These are phyloP conservation scores for Andrena chrysosceles DNA, from an alignment of 2,888 invertebrate genomes.

Conservation along the genomic window DNA sequence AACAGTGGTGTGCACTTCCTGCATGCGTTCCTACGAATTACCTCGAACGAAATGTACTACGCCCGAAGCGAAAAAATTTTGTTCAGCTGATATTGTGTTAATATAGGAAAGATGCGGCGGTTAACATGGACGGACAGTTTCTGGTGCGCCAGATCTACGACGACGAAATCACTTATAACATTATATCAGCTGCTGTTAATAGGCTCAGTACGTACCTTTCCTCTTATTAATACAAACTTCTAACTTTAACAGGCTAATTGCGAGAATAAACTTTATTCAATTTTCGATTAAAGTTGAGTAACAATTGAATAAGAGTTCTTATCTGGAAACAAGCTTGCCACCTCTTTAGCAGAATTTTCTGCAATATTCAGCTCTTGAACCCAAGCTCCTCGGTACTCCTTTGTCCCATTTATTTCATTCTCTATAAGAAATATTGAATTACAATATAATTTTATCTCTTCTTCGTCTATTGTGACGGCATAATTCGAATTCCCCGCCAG, in stretches of 20 bases:
- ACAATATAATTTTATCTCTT: not conserved
- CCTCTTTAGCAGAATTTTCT: not conserved
- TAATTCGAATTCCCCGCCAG: not conserved
- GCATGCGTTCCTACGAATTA: not conserved
- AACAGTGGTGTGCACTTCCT: not conserved
- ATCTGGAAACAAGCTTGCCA: too few species aligned
- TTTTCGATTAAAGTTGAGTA: not conserved
- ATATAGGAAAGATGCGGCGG: conserved; percentile 95
- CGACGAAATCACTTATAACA: conserved; percentile 97
- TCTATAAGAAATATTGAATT: not conserved
- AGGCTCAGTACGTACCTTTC: conserved; percentile 91
- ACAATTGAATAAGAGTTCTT: too few species aligned
- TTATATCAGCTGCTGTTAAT: conserved; percentile 96
- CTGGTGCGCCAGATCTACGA: conserved; percentile 97
- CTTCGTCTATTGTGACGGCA: not conserved
- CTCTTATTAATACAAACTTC: not conserved
- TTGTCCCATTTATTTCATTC: not conserved
- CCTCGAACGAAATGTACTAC: not conserved
- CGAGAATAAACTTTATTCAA: not conserved
- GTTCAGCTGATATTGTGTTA: conserved; percentile 28
- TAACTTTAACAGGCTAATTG: not conserved
- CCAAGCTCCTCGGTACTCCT: too few species aligned
- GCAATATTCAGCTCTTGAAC: not conserved
- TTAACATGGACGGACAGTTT: conserved; percentile 98
- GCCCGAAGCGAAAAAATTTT: not conserved